Evolutionary conservation across 2,113 vertebrate species (phyloP), one percentile per base, ranked within the genome.

Genomic region (Cranoglanis bouderius): DNA sequence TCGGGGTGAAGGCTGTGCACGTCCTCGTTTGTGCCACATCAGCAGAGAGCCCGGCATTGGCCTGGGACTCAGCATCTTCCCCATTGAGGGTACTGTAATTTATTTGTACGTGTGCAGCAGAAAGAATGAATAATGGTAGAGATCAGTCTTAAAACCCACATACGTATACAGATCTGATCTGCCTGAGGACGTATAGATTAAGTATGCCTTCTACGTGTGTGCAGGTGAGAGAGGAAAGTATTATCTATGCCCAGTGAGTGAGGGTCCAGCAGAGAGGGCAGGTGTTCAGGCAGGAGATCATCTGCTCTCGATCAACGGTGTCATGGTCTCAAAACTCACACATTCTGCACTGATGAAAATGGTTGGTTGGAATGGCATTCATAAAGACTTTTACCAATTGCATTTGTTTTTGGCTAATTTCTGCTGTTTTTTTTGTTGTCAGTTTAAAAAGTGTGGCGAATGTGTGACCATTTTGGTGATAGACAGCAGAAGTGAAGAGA

Each of bases 221-320:
- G 0, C 92, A 99, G 98, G 97, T 65, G 9, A 77, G 43, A 96
- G 88, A 72, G 96, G 96, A 59, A 94, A 89, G 65, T 98, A 97
- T 93, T 93, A 93, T 57, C 89, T 99, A 83, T 95, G 92, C 0
- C 94, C 96, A 78, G 92, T 88, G 74, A 65, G 85, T n/a, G 95
- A 94, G 0, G 96, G 98, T 29, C 96, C 97, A 2, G 97, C 98
- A 0, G 96, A 98, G 57, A 94, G 86, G 29, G 96, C 97, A 0
- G 97, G 98, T 0, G 96, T 99, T 78, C 94, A 94, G 0, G 87
- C 89, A 0, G 97, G 97, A 67, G 97, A 96, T 90, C 94, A 95
- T 86, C 95, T 99, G 67, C 91, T 99, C 84, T 98, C 97, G 94
- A 94, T 99, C 81, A 97, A 99, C 0, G 98, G 98, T 1, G 86